Base-by-base conservation (phyloP, 2,797 vertebrate genomes). In the Orientallactaga sibirica region DNA sequence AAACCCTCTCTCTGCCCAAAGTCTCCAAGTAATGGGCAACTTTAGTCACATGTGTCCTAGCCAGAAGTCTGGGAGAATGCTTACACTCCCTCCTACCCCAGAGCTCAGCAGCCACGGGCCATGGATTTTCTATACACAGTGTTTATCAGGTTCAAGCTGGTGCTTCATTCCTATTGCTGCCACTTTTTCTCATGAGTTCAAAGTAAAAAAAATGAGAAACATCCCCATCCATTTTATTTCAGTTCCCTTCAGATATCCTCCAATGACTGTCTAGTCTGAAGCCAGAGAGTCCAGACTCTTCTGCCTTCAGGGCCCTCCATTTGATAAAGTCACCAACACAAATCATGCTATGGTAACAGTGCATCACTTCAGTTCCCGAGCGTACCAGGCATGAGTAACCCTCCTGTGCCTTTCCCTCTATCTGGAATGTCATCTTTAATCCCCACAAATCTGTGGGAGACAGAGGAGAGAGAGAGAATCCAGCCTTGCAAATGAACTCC, bases 321-420 rank as follows among this genome's bases (percentile, higher is more conserved):
- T n/a, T n/a, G n/a, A n/a, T n/a, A n/a, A n/a, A n/a, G n/a, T n/a
- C n/a, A n/a, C n/a, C n/a, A n/a, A n/a, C 25, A 37, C 88, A 52
- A 18, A 11, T 7, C 2, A 43, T 5, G 11, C 0, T 4, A 5
- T 27, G 9, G 18, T 52, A 18, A 48, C 8, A 7, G 15, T 2
- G 9, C 5, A 19, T 7, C 1, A 33, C 61, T 7, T 88, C 27
- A 10, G 10, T 14, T 86, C n/a, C 22, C 52, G 6, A 37, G 84
- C 25, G 15, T 62, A 41, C 82, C 55, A 4, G 22, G 62, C 14
- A 37, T 11, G 24, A 12, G 19, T 5, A 27, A 12, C 33, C 41
- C 67, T 41, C 27, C 3, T 14, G 3, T 3, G 15, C 22, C 2
- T 0, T 11, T 70, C 22, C 27, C 86, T 67, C 74, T 7, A 4